Conservation (phyloP, 2,888 invertebrate species). For the Melanchra persicariae region DNA sequence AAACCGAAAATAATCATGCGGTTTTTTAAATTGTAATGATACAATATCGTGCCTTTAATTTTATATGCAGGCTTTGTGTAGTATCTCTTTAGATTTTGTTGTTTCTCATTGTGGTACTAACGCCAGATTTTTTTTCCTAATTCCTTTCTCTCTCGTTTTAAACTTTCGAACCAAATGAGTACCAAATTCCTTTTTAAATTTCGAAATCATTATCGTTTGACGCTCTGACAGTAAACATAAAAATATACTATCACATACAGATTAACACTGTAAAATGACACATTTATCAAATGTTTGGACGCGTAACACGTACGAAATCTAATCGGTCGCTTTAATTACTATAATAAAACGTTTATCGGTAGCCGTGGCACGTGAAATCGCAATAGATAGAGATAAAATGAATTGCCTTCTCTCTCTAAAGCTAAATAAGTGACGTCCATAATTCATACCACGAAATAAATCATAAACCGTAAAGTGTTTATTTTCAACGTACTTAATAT, state of each 20-base stretch:
- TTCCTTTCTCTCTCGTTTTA: background rate
- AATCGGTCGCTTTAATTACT: constrained; percentile 87
- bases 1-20: constrained; percentile 12
- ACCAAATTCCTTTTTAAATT: constrained; percentile 59
- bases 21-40: background rate
- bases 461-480: constrained; percentile 90
- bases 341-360: constrained; percentile 89
- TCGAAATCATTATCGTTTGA: constrained; percentile 75
- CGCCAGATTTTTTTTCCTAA: background rate
- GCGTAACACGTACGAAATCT: constrained; percentile 82
- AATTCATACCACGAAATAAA: constrained; percentile 90
- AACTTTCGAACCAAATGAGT: constrained; percentile 14
- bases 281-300: constrained; percentile 85
- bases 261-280: constrained; percentile 82
- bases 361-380: constrained; percentile 86
- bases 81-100: background rate
- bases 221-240: constrained; percentile 72
- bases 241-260: constrained; percentile 77
- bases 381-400: constrained; percentile 83
- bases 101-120: background rate
- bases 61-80: background rate
- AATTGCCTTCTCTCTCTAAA: constrained; percentile 82
- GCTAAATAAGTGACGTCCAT: constrained; percentile 85
- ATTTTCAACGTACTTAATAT: constrained; percentile 90
- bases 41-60: background rate